Evolutionary conservation across 2,888 invertebrate genomes (phyloP), one percentile per base, ranked within the genome.

Genomic region (Belgica antarctica): DNA sequence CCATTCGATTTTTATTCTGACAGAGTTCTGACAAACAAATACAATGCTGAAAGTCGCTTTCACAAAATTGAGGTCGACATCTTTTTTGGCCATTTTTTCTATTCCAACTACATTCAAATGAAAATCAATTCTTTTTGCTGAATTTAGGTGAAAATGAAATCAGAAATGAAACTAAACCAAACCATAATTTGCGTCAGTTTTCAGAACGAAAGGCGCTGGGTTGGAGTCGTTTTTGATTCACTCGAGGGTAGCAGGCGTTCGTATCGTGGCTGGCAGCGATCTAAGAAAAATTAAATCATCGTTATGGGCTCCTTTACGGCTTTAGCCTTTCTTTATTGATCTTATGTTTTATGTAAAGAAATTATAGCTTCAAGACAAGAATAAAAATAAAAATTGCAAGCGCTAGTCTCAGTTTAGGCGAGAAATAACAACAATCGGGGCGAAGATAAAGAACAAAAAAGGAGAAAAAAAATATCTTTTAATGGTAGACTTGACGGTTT

Each of bases 311-410:
- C 8, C n/a, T n/a, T n/a, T n/a, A n/a, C n/a, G n/a, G n/a, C n/a
- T 31, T 46, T 12, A 46, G 46, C 46, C 46, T 46, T 46, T 59
- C 22, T 59, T 59, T 59, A 59, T 59, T 27, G 59, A 25, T 59
- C 22, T 22, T 2, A 59, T 3, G 27, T 12, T 19, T 8, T n/a
- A 52, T 17, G 24, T 22, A 5, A 27, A 59, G 59, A 59, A 25
- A 59, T 2, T 41, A 15, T 41, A 10, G 41, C 41, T 41, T 10
- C n/a, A n/a, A n/a, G n/a, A n/a, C n/a, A n/a, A n/a, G n/a, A n/a
- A n/a, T n/a, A n/a, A n/a, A n/a, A n/a, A n/a, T n/a, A n/a, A n/a
- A n/a, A n/a, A n/a, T n/a, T 5, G 41, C 41, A 41, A 41, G 41
- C 15, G 4, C 15, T 41, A 3, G 12, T 41, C 41, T n/a, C n/a